Base-by-base conservation (phyloP, 2,888 invertebrate species). In the Zeuzera pyrina region DNA sequence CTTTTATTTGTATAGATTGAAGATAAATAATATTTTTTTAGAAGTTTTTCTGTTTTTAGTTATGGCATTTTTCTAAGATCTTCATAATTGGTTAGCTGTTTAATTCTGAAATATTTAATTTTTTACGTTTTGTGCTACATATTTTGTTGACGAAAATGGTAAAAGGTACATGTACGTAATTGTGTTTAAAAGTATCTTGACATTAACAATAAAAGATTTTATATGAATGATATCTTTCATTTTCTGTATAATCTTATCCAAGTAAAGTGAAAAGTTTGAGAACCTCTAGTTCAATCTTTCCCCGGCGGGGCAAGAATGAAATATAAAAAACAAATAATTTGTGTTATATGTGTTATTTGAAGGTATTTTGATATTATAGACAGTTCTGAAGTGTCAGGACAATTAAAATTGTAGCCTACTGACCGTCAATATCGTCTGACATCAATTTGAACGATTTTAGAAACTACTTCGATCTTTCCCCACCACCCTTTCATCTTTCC, bases 231-330 rank as follows among this genome's bases (percentile, higher is more conserved):
- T 23, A 24, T 24, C n/a, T 24, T 24, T 24, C 12, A 23, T 16
- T 22, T 22, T 23, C 8, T 15, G 22, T 23, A 31, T 23, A 31
- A 25, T 16, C 25, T 25, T 25, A 31, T 14, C 7, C 24, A 32
- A 29, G 29, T 29, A 29, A 29, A 29, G 21, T 14, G 29, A 19
- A 19, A 29, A 6, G 29, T 29, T 29, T 29, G 21, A 29, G 29
- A 29, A 29, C 29, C 12, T 29, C 29, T 29, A 19, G 19, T 29
- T 29, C 29, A 29, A 21, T 19, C 29, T 29, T 31, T 24, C 24
- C 31, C 24, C 31, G 24, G 31, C 24, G 25, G 25, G 31, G 31
- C 15, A 31, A 31, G 31, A 31, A 24, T 31, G 25, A 31, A 31
- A 31, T 31, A 31, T 31, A 31, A 24, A 31, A 31, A 31, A 29